phyloP scores from a whole-genome alignment of 2,888 invertebrate genomes.

The Polietes domitor region DNA sequence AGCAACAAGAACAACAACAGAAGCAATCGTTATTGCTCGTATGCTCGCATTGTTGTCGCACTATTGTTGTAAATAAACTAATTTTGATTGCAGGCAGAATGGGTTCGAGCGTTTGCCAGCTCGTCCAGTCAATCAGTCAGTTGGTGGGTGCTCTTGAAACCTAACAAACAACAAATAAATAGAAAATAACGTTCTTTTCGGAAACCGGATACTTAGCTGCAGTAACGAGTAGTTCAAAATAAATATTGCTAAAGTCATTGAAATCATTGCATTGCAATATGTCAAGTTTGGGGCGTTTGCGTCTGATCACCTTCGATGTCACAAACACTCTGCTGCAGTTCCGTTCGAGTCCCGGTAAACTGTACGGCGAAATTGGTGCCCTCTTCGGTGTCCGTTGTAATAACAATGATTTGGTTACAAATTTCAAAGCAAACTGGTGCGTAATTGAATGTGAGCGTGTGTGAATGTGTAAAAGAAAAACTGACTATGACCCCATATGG shows the following conservation, averaged over 20 bases:
- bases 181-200: conserved; percentile 3
- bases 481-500: no score
- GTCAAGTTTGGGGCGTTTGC: conserved; percentile 78
- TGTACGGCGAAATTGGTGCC: conserved; percentile 87
- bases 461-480: no score
- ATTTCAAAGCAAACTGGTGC: conserved; percentile 86
- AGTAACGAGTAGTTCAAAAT: no score
- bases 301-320: conserved; percentile 92
- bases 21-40: not conserved
- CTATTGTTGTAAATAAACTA: conserved; percentile 7
- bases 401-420: conserved; percentile 82
- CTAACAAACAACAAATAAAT: conserved; percentile 19
- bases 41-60: not conserved
- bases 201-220: not conserved
- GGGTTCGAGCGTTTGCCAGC: not conserved
- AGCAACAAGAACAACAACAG: no score
- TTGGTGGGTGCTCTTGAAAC: conserved; percentile 41
- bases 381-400: conserved; percentile 86
- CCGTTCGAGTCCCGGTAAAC: conserved; percentile 86
- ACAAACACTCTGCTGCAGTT: conserved; percentile 92
- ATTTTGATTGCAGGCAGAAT: not conserved
- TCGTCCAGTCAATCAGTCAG: conserved; percentile 44
- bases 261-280: conserved; percentile 37
- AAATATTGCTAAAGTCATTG: not conserved
- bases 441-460: no score